phyloP scores from a whole-genome alignment of 2,797 vertebrate genomes.

The Microctenopoma lineatum region DNA sequence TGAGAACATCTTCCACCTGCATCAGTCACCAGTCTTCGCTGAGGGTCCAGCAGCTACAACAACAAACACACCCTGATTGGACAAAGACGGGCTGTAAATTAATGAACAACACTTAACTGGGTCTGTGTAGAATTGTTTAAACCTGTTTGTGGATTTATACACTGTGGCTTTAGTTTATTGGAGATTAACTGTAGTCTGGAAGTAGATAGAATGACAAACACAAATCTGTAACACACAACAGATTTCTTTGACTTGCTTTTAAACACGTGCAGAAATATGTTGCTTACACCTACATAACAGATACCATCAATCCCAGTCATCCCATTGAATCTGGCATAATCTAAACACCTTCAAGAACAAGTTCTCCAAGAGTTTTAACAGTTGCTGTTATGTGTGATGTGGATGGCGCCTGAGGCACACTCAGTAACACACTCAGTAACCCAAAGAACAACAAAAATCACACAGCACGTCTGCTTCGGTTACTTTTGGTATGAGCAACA shows the following conservation, averaged over 20 bases:
- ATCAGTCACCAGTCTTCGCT: slow-evolving; percentile 14
- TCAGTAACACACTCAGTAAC: not conserved
- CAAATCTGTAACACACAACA: not conserved
- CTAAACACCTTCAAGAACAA: too few relatives aligned
- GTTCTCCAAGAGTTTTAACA: too few relatives aligned
- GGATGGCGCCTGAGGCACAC: too few relatives aligned
- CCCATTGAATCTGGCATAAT: too few relatives aligned
- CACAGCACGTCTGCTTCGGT: not conserved
- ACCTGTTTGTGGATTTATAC: slow-evolving; percentile 24
- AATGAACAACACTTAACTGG: slow-evolving; percentile 56
- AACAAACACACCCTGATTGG: slow-evolving; percentile 75
- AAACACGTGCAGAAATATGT: too few relatives aligned
- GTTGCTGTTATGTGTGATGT: too few relatives aligned
- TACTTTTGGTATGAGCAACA: not conserved
- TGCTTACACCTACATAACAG: too few relatives aligned
- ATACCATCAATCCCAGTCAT: too few relatives aligned
- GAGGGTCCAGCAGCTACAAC: slow-evolving; percentile 53
- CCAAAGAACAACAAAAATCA: not conserved
- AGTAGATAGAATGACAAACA: not conserved
- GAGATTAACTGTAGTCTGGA: not conserved
- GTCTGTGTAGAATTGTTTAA: slow-evolving; percentile 57
- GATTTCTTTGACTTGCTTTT: too few relatives aligned
- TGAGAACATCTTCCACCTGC: slow-evolving; percentile 62
- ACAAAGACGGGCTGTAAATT: slow-evolving; percentile 40
- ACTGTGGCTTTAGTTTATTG: not conserved